Conservation (phyloP, 2,888 invertebrate species). For the Osmoderma eremita region DNA sequence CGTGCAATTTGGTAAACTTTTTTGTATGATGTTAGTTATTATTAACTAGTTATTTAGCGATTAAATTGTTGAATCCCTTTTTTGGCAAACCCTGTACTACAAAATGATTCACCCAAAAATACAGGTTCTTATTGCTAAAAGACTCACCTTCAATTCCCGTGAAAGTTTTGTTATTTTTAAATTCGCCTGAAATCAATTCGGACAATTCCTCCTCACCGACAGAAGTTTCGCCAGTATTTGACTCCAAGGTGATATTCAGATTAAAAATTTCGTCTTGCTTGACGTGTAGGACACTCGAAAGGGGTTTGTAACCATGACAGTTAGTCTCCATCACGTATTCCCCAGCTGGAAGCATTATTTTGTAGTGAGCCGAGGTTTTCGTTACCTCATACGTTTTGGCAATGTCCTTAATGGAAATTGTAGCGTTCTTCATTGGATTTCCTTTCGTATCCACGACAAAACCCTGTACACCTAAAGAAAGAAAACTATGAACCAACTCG, state of each 20-base stretch:
- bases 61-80: no score
- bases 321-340: constrained; percentile 71
- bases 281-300: constrained; percentile 55
- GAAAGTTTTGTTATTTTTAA: not conserved
- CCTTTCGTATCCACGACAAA: constrained; percentile 74
- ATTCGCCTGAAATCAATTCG: not conserved
- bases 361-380: constrained; percentile 76
- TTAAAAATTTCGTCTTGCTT: constrained; percentile 12
- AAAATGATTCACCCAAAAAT: no score
- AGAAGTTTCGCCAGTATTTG: constrained; percentile 47
- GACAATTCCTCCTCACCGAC: not conserved
- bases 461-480: constrained; percentile 72
- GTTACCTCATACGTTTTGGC: constrained; percentile 71
- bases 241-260: constrained; percentile 26
- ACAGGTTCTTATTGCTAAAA: no score
- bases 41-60: no score
- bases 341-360: constrained; percentile 76
- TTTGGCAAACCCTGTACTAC: no score
- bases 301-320: constrained; percentile 70
- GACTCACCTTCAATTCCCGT: constrained; percentile 14
- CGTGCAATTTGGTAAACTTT: no score
- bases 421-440: constrained; percentile 76
- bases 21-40: no score
- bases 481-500: no score
- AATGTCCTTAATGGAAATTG: constrained; percentile 72